Evolutionary conservation across 2,888 invertebrate genomes (phyloP).

Genomic region (Agriopis marginaria): DNA sequence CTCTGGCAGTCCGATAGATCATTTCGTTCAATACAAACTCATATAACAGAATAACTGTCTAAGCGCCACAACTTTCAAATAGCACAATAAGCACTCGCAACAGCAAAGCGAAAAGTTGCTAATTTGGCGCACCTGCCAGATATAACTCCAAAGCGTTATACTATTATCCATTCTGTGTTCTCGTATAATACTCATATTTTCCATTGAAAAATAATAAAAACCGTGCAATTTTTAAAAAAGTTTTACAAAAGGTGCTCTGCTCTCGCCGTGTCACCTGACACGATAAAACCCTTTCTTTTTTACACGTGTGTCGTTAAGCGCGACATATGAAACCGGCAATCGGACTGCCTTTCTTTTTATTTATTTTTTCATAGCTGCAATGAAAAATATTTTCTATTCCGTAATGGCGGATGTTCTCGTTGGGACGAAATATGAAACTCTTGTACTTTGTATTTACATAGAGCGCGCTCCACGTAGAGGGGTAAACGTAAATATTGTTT

Average conservation of each 20-base stretch:
- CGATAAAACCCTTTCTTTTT: slow-evolving; percentile 51
- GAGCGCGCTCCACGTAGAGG: slow-evolving; percentile 7
- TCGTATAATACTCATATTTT: not conserved
- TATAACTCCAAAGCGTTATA: not conserved
- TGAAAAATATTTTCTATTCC: slow-evolving; percentile 47
- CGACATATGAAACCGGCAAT: slow-evolving; percentile 49
- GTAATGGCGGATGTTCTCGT: slow-evolving; percentile 49
- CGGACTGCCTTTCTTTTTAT: slow-evolving; percentile 39
- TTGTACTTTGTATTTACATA: slow-evolving; percentile 23
- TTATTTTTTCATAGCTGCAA: slow-evolving; percentile 43
- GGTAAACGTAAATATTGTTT: slow-evolving; percentile 14
- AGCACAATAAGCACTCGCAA: not conserved
- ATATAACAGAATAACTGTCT: not conserved
- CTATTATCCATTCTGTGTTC: not conserved
- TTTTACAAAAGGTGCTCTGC: slow-evolving; percentile 6
- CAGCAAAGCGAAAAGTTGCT: slow-evolving; percentile 8
- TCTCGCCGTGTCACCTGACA: slow-evolving; percentile 48
- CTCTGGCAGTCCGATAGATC: too few species aligned
- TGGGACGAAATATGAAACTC: slow-evolving; percentile 28
- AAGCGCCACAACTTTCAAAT: slow-evolving; percentile 1
- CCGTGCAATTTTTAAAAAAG: not conserved
- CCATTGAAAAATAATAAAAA: slow-evolving; percentile 13
- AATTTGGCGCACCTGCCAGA: slow-evolving; percentile 1
- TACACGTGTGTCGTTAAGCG: slow-evolving; percentile 51
- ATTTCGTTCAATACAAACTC: not conserved